phyloP scores from a whole-genome alignment of 2,888 invertebrate species.

The Nemotelus nigrinus region DNA sequence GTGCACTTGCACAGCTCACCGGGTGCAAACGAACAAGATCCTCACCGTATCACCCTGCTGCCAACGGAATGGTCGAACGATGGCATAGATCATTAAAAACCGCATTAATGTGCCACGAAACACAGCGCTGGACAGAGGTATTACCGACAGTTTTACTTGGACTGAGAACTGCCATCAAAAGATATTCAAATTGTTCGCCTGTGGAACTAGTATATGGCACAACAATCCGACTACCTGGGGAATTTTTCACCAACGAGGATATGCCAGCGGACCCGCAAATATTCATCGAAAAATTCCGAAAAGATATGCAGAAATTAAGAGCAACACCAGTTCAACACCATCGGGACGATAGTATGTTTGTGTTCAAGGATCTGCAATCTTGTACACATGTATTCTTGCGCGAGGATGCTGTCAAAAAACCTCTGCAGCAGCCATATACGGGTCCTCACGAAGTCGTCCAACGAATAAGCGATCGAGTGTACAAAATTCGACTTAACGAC shows the following conservation, averaged over 20 bases:
- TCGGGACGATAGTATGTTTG: background rate
- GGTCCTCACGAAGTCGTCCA: too few relatives aligned
- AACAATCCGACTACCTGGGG: conserved; percentile 53
- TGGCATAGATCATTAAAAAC: conserved; percentile 62
- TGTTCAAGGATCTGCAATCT: background rate
- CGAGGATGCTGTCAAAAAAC: background rate
- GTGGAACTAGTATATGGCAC: conserved; percentile 57
- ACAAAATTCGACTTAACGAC: too few relatives aligned
- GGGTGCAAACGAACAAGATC: conserved; percentile 42
- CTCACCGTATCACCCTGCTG: conserved; percentile 59
- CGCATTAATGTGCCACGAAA: conserved; percentile 56
- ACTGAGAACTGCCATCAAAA: conserved; percentile 55
- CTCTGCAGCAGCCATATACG: background rate
- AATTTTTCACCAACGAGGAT: background rate
- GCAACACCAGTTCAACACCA: background rate
- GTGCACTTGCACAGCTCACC: background rate
- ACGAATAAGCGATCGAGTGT: too few relatives aligned
- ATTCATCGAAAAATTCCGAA: background rate
- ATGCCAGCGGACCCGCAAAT: background rate
- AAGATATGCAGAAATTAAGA: too few relatives aligned
- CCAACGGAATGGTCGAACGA: conserved; percentile 62
- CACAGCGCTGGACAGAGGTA: conserved; percentile 53
- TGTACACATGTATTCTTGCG: background rate
- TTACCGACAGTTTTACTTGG: conserved; percentile 59
- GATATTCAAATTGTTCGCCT: conserved; percentile 53